Conservation (phyloP, 2,888 invertebrate genomes). For the Thereva nobilitata region DNA sequence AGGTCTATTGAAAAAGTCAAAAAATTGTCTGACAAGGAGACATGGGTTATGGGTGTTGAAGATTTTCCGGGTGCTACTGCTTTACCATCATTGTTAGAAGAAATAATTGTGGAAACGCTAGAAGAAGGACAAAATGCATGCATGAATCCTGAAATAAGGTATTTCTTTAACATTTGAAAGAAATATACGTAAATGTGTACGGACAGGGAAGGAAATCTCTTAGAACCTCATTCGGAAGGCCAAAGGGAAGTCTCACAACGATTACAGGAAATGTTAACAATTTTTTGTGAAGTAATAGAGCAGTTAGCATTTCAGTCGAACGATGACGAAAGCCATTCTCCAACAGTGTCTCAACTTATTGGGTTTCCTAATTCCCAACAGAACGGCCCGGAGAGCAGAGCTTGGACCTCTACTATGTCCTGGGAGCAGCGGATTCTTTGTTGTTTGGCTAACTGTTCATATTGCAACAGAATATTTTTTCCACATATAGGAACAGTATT, state of each 20-base stretch:
- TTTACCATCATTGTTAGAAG: constrained; percentile 73
- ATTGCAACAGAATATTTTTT: constrained; percentile 75
- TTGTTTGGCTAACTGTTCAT: constrained; percentile 86
- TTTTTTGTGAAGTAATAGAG: constrained; percentile 71
- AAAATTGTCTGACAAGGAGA: constrained; percentile 73
- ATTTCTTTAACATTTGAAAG: not conserved
- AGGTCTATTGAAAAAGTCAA: constrained; percentile 80
- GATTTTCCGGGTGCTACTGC: constrained; percentile 83
- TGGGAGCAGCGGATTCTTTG: constrained; percentile 84
- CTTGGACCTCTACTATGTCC: constrained; percentile 30
- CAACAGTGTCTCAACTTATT: constrained; percentile 67
- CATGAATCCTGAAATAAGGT: constrained; percentile 71
- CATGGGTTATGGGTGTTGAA: constrained; percentile 84
- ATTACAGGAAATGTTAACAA: constrained; percentile 65
- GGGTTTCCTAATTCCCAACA: constrained; percentile 63
- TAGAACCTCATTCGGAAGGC: constrained; percentile 58
- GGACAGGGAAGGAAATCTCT: constrained; percentile 57
- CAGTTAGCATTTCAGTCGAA: constrained; percentile 72
- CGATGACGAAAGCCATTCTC: constrained; percentile 62
- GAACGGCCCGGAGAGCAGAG: constrained; percentile 46
- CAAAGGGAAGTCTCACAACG: constrained; percentile 57
- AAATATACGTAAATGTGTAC: not conserved
- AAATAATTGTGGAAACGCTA: constrained; percentile 73
- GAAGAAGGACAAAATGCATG: constrained; percentile 71
- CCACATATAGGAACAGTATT: constrained; percentile 72